Conservation (phyloP, 2,888 invertebrate genomes). For the Drosophila lacicola region DNA sequence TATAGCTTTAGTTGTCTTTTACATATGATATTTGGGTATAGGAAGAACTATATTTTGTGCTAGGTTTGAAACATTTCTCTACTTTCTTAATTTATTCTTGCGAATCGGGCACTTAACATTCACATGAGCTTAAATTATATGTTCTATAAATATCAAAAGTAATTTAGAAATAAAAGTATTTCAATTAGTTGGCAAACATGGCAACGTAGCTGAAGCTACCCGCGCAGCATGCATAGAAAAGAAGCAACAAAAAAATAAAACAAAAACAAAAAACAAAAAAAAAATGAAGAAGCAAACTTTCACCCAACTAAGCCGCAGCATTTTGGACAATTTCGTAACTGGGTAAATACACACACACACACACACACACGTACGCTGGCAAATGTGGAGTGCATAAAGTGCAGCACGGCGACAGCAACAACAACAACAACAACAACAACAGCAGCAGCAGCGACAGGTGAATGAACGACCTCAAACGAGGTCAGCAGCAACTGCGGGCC, state of each 20-base stretch:
- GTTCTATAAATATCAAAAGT: background rate
- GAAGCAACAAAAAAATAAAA: constrained; percentile 27
- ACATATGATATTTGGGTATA: too few relatives aligned
- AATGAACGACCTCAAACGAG: constrained; percentile 83
- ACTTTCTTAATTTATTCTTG: too few relatives aligned
- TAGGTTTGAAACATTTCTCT: too few relatives aligned
- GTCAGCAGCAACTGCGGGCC: constrained; percentile 67
- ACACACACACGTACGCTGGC: constrained; percentile 49
- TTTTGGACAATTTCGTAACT: constrained; percentile 81
- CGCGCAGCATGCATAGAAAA: constrained; percentile 16
- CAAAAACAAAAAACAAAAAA: background rate
- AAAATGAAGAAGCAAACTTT: constrained; percentile 57
- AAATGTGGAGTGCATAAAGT: constrained; percentile 78
- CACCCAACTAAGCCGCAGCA: constrained; percentile 78
- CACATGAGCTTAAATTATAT: too few relatives aligned
- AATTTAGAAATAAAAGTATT: background rate
- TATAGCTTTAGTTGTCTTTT: too few relatives aligned
- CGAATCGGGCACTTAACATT: too few relatives aligned
- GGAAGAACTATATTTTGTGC: too few relatives aligned
- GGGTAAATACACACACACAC: constrained; percentile 64
- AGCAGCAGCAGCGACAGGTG: constrained; percentile 68
- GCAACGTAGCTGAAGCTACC: constrained; percentile 2
- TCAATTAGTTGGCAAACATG: background rate
- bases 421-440: constrained; percentile 8
- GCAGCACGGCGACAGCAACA: constrained; percentile 56